Conservation (phyloP, 2,888 invertebrate species). For the Altica lythri region DNA sequence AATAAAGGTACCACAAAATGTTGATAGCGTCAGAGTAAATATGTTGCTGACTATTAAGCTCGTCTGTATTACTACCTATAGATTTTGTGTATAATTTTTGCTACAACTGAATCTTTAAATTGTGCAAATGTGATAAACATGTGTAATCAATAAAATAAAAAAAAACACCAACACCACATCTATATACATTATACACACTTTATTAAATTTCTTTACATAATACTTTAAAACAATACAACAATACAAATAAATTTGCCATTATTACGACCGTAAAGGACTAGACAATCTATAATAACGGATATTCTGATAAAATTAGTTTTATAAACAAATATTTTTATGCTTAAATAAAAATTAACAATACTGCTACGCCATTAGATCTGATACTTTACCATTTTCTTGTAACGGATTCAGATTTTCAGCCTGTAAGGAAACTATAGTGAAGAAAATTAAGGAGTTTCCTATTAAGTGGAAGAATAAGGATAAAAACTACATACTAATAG, state of each 20-base stretch:
- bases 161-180: conserved; percentile 34
- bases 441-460: background rate
- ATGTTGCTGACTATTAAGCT: too few species aligned
- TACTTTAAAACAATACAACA: conserved; percentile 48
- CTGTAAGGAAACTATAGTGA: too few species aligned
- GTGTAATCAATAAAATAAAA: too few species aligned
- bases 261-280: conserved; percentile 53
- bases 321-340: background rate
- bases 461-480: too few species aligned
- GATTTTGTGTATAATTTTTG: too few species aligned
- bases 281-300: conserved; percentile 51
- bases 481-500: too few species aligned
- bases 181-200: conserved; percentile 45
- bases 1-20: too few species aligned
- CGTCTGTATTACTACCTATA: too few species aligned
- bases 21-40: too few species aligned
- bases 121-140: too few species aligned
- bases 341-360: conserved; percentile 3
- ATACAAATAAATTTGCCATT: conserved; percentile 2
- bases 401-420: too few species aligned
- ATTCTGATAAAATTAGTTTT: conserved; percentile 1
- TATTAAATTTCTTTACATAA: conserved; percentile 46
- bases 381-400: background rate
- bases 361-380: background rate
- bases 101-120: too few species aligned